A percentile compares a stretch with the other conserved stretches of the same genome.
Evolutionary conservation across 2,888 invertebrate species (phyloP).

Genomic region (Mellilla xanthometata): DNA sequence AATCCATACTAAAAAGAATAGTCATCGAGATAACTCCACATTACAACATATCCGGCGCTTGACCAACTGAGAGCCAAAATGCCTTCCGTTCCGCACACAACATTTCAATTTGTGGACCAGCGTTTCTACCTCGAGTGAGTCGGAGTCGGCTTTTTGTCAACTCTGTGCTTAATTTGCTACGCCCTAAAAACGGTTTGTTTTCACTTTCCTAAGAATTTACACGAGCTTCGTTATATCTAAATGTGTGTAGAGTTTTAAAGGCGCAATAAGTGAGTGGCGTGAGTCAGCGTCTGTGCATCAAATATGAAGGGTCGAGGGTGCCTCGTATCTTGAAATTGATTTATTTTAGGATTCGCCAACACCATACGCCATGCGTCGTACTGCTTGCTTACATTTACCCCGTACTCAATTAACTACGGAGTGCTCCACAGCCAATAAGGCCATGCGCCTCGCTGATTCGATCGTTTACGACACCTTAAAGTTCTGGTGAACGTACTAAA

Average conservation of each 20-base stretch:
- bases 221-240: slow-evolving; percentile 17
- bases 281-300: slow-evolving; percentile 28
- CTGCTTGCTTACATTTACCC: slow-evolving; percentile 27
- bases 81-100: slow-evolving; percentile 76
- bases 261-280: slow-evolving; percentile 25
- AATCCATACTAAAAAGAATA: slow-evolving; percentile 31
- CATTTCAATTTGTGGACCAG: slow-evolving; percentile 61
- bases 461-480: slow-evolving; percentile 59
- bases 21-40: slow-evolving; percentile 41
- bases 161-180: slow-evolving; percentile 66
- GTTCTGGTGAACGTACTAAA: slow-evolving; percentile 44
- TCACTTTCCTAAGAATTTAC: slow-evolving; percentile 34
- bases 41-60: slow-evolving; percentile 71
- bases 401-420: slow-evolving; percentile 44
- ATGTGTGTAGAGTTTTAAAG: slow-evolving; percentile 10
- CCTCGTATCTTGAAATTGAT: slow-evolving; percentile 32
- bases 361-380: slow-evolving; percentile 24
- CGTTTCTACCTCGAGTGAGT: slow-evolving; percentile 41
- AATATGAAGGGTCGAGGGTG: slow-evolving; percentile 28
- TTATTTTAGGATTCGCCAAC: slow-evolving; percentile 46
- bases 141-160: slow-evolving; percentile 62
- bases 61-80: slow-evolving; percentile 62
- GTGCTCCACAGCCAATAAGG: slow-evolving; percentile 62
- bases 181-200: slow-evolving; percentile 51
- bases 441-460: slow-evolving; percentile 35